Evolutionary conservation across 1,140 invertebrate species (phyloP).

Genomic region (Rhyzopertha dominica): DNA sequence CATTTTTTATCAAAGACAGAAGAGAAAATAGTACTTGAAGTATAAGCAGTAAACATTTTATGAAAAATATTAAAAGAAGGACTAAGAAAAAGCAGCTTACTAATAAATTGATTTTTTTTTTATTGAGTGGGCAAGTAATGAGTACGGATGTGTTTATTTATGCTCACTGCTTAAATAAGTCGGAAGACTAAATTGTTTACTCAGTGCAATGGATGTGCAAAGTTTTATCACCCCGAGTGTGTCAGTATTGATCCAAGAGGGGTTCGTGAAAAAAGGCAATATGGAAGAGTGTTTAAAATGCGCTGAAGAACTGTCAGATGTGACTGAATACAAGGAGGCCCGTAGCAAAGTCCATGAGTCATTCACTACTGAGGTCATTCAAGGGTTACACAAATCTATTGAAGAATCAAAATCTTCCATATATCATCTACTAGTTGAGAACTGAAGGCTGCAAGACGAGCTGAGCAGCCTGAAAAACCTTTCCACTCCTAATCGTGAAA

Average conservation of each 20-base stretch:
- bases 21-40: too few species aligned
- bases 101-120: too few species aligned
- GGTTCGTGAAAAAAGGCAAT: background rate
- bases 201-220: background rate
- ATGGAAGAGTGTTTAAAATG: slow-evolving; percentile 1
- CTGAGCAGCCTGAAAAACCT: background rate
- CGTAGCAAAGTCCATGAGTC: background rate
- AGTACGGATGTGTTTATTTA: slow-evolving; percentile 2
- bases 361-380: background rate
- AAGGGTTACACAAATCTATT: background rate
- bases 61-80: too few species aligned
- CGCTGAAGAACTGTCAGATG: background rate
- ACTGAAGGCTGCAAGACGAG: background rate
- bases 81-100: too few species aligned
- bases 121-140: too few species aligned
- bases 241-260: slow-evolving; percentile 2
- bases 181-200: background rate
- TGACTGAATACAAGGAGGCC: background rate
- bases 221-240: background rate
- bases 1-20: too few species aligned
- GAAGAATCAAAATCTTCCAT: slow-evolving; percentile 2
- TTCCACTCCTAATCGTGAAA: background rate
- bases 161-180: slow-evolving; percentile 1
- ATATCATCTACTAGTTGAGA: background rate
- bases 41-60: too few species aligned